phyloP scores from a whole-genome alignment of 2,797 vertebrate genomes.

The Acanthurus leucopareius region DNA sequence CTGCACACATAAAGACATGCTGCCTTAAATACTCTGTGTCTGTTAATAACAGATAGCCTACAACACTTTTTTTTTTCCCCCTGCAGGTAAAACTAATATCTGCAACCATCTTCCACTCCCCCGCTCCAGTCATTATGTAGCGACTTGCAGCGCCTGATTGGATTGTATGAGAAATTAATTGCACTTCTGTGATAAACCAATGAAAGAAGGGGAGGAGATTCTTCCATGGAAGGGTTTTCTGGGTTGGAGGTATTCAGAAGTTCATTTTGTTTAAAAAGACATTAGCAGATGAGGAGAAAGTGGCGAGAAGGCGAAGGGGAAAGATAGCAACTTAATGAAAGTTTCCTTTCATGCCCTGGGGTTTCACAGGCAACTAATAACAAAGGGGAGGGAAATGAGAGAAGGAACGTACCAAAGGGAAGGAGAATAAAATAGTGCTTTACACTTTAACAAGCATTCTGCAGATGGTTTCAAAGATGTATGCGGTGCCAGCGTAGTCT shows the following conservation, averaged over 20 bases:
- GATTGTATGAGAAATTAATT: conserved; percentile 71
- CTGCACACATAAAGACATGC: conserved; percentile 29
- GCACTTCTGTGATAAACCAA: conserved; percentile 63
- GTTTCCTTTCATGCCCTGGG: conserved; percentile 59
- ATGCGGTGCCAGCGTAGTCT: not conserved
- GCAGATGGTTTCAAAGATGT: conserved; percentile 30
- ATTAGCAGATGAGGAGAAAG: conserved; percentile 60
- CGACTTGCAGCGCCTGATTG: conserved; percentile 53
- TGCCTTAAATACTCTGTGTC: conserved; percentile 23
- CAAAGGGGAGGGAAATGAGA: conserved; percentile 36
- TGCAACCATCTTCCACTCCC: conserved; percentile 29
- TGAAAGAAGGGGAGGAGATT: conserved; percentile 34
- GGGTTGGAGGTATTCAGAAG: conserved; percentile 62
- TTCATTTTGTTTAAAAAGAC: conserved; percentile 74
- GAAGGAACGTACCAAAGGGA: not conserved
- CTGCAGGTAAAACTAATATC: conserved; percentile 67
- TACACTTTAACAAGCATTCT: conserved; percentile 43
- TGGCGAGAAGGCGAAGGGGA: conserved; percentile 39
- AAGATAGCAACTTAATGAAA: conserved; percentile 76
- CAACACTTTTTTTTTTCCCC: conserved; percentile 39
- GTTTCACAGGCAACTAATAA: conserved; percentile 62
- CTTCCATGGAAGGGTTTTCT: conserved; percentile 28
- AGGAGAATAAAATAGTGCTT: conserved; percentile 34
- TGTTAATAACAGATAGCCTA: conserved; percentile 63
- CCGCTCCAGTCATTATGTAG: conserved; percentile 54